Evolutionary conservation across 2,113 vertebrate species (phyloP).

Genomic region (Neopipo cinnamomea): DNA sequence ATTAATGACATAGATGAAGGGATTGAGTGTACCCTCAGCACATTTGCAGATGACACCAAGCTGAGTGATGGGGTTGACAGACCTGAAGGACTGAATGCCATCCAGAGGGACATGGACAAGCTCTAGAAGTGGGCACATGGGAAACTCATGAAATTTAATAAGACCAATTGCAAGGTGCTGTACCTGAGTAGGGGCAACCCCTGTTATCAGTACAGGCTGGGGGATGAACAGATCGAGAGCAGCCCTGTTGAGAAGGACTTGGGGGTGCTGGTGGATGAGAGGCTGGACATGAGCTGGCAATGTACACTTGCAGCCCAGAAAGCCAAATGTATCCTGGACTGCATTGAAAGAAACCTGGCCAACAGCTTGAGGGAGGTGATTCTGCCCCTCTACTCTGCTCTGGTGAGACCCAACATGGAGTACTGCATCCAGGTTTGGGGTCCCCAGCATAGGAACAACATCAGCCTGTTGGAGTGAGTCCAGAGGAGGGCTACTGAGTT

Average conservation of each 20-base stretch:
- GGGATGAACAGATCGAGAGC: background rate
- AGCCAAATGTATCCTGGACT: fast-evolving
- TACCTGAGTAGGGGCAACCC: fast-evolving
- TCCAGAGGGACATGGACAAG: background rate
- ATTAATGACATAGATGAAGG: background rate
- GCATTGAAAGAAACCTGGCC: fast-evolving
- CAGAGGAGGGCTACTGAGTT: background rate
- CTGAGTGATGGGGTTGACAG: fast-evolving
- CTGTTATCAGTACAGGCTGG: background rate
- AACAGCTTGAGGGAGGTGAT: fast-evolving
- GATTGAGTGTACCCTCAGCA: fast-evolving
- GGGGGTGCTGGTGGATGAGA: background rate
- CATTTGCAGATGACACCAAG: background rate
- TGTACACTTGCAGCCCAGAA: background rate
- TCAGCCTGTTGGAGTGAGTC: background rate
- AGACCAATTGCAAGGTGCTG: background rate
- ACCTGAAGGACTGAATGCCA: background rate
- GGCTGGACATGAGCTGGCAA: background rate
- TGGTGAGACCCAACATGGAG: background rate
- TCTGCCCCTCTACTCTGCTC: background rate
- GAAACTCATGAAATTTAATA: background rate
- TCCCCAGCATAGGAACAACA: no score
- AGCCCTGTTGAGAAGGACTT: background rate
- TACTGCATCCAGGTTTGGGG: background rate
- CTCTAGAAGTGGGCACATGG: background rate